Evolutionary conservation across 2,888 invertebrate species (phyloP).

Genomic region (Hylaea fasciaria): DNA sequence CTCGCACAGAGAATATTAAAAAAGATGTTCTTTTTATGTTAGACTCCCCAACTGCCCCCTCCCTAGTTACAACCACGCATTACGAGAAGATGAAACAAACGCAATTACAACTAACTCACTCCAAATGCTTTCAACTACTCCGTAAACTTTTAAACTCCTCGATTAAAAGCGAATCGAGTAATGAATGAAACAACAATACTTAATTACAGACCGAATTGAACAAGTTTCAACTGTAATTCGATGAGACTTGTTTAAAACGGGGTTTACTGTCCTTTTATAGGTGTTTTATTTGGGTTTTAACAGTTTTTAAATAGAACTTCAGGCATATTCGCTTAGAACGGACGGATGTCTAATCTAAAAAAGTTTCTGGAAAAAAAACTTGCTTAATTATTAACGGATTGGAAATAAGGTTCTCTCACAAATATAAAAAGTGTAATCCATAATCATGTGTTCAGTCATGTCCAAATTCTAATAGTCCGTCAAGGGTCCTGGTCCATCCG

Average conservation of each 20-base stretch:
- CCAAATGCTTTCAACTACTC: constrained; percentile 31
- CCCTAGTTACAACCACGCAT: constrained; percentile 32
- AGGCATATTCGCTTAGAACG: background rate
- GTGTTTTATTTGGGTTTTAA: constrained; percentile 30
- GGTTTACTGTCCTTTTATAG: constrained; percentile 43
- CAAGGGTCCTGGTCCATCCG: too few relatives aligned
- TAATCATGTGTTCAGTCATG: too few relatives aligned
- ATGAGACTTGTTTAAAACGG: constrained; percentile 49
- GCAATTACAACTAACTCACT: constrained; percentile 63
- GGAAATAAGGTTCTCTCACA: too few relatives aligned
- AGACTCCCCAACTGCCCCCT: background rate
- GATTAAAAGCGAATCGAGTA: constrained; percentile 69
- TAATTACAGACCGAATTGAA: constrained; percentile 67
- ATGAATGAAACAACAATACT: constrained; percentile 71
- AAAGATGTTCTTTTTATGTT: too few relatives aligned
- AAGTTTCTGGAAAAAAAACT: too few relatives aligned
- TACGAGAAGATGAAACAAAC: constrained; percentile 44
- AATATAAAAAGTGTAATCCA: too few relatives aligned
- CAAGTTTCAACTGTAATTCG: constrained; percentile 56
- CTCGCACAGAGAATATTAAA: too few relatives aligned
- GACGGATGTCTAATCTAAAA: too few relatives aligned
- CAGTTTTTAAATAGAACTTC: constrained; percentile 20
- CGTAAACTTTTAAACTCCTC: constrained; percentile 63
- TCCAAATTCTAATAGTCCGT: too few relatives aligned
- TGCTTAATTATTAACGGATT: too few relatives aligned